Percentiles rank a stretch among this genome's conserved stretches.
Evolutionary conservation across 2,113 vertebrate species (phyloP).

Genomic region (Callipepla squamata): DNA sequence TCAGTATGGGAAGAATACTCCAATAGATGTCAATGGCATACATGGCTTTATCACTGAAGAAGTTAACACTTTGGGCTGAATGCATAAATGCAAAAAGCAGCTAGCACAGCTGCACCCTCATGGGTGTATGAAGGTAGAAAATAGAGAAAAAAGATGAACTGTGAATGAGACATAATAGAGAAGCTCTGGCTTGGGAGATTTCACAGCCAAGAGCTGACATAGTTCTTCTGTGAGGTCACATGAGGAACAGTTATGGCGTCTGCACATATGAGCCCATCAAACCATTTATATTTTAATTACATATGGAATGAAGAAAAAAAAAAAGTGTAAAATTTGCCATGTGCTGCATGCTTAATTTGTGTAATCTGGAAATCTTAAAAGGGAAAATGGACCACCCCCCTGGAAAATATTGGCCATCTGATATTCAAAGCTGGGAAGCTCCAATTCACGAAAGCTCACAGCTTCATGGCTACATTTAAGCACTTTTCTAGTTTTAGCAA

Average conservation of each 20-base stretch:
- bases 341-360: not conserved
- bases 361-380: not conserved
- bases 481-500: not conserved
- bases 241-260: not conserved
- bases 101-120: not conserved
- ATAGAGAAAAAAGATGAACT: not conserved
- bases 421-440: not conserved
- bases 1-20: not conserved
- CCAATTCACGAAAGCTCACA: not conserved
- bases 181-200: not conserved
- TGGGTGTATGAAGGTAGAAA: not conserved
- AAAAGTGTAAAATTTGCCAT: not conserved
- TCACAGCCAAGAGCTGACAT: not conserved
- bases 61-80: not conserved
- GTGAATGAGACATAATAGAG: not conserved
- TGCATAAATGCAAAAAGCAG: not conserved
- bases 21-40: not conserved
- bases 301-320: not conserved
- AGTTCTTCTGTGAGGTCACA: conserved; percentile 3
- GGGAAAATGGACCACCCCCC: not conserved
- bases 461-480: not conserved
- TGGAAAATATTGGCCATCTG: not conserved
- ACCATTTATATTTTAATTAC: conserved; percentile 4
- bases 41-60: not conserved
- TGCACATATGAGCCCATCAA: not conserved